Conservation (phyloP, 2,797 vertebrate genomes). For the Gadopsis marmoratus region DNA sequence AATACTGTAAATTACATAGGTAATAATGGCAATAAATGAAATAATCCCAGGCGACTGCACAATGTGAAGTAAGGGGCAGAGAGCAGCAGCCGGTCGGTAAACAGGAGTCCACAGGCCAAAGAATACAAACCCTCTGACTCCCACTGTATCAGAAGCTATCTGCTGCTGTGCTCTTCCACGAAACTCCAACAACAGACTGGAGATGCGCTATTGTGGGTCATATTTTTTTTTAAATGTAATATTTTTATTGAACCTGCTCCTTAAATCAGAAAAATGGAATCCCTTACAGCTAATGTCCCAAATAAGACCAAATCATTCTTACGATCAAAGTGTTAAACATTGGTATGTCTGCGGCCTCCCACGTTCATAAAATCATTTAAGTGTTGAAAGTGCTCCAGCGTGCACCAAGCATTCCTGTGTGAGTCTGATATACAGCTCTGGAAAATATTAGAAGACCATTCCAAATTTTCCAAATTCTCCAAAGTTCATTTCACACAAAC, state of each 20-base stretch:
- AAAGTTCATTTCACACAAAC: too few relatives aligned
- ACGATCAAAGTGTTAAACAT: too few relatives aligned
- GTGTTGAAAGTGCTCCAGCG: too few relatives aligned
- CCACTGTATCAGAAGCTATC: conserved; percentile 39
- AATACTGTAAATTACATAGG: background rate
- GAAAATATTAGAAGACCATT: too few relatives aligned
- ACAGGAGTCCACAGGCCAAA: conserved; percentile 6
- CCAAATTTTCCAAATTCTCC: too few relatives aligned
- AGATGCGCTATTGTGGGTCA: background rate
- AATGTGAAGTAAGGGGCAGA: conserved; percentile 16
- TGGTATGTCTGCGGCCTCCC: too few relatives aligned
- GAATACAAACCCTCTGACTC: conserved; percentile 34
- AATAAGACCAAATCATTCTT: too few relatives aligned
- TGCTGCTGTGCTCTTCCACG: conserved; percentile 8
- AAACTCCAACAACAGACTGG: background rate
- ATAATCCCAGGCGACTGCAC: background rate
- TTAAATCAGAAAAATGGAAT: background rate
- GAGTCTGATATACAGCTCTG: too few relatives aligned
- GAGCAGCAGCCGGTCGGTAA: conserved; percentile 37
- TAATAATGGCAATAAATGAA: conserved; percentile 18
- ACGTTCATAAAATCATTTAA: too few relatives aligned
- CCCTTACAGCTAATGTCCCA: too few relatives aligned
- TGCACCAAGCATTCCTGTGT: background rate
- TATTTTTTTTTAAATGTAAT: too few relatives aligned
- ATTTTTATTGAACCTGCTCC: background rate